Evolutionary conservation across 2,888 invertebrate genomes (phyloP).

Genomic region (Argynnis bischoffii): DNA sequence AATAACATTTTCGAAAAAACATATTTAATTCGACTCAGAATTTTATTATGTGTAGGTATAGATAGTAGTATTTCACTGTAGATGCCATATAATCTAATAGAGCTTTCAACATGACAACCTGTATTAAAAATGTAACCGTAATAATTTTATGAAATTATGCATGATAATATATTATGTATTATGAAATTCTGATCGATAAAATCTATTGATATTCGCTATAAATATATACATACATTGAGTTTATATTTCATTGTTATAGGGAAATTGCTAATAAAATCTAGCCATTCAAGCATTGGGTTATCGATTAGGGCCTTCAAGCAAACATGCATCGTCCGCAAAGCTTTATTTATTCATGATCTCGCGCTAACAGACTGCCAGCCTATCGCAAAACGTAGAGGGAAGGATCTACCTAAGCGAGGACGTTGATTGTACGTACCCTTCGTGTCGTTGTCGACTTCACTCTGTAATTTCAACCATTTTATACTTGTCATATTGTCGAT

Average conservation of each 20-base stretch:
- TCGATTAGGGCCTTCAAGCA: constrained; percentile 31
- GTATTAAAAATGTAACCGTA: too few species aligned
- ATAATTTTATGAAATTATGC: too few species aligned
- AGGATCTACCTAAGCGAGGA: constrained; percentile 13
- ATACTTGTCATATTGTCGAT: background rate
- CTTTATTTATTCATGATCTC: constrained; percentile 35
- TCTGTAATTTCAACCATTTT: constrained; percentile 2
- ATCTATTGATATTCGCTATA: background rate
- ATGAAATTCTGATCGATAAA: too few species aligned
- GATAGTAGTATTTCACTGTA: too few species aligned
- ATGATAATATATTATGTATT: too few species aligned
- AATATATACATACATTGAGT: background rate
- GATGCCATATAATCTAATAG: too few species aligned
- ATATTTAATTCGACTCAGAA: too few species aligned
- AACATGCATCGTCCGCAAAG: constrained; percentile 24
- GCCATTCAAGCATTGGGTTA: constrained; percentile 21
- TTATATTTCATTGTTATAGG: too few species aligned
- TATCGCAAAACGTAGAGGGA: constrained; percentile 27
- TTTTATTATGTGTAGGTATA: too few species aligned
- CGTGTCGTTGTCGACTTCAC: constrained; percentile 8
- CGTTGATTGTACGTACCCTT: constrained; percentile 7
- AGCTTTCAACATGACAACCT: too few species aligned
- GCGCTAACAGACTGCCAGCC: constrained; percentile 26
- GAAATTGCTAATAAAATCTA: background rate
- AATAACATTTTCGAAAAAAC: too few species aligned